These are phyloP conservation scores for Phymorhynchus buccinoides DNA, from an alignment of 1,140 invertebrate genomes.

Conservation along the genomic window DNA sequence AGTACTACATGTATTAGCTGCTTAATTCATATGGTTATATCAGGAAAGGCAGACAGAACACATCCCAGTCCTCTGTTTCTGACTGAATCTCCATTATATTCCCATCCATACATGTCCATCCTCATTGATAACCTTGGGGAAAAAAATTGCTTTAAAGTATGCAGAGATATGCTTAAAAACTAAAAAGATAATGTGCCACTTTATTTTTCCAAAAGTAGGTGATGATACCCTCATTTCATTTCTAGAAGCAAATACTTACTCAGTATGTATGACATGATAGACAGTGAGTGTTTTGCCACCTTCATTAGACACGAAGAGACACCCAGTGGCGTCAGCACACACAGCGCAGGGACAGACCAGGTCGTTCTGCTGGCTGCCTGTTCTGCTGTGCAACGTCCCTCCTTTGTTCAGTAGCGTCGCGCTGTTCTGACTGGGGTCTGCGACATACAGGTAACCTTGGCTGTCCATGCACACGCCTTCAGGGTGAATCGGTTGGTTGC, in stretches of 20 bases:
- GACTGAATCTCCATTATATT: too few relatives aligned
- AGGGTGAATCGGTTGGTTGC: background rate
- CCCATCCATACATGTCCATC: too few relatives aligned
- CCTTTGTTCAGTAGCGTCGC: background rate
- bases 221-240: too few relatives aligned
- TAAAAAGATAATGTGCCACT: too few relatives aligned
- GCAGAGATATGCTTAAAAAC: too few relatives aligned
- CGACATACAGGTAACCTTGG: slow-evolving; percentile 1
- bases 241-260: background rate
- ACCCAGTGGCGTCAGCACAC: slow-evolving; percentile 7
- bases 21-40: too few relatives aligned
- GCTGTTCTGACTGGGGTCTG: background rate
- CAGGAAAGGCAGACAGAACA: too few relatives aligned
- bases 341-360: slow-evolving; percentile 14
- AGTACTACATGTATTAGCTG: too few relatives aligned
- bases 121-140: too few relatives aligned
- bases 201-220: too few relatives aligned
- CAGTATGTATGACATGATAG: background rate
- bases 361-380: background rate
- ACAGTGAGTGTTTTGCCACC: slow-evolving; percentile 21
- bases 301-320: slow-evolving; percentile 9
- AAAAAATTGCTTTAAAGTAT: too few relatives aligned
- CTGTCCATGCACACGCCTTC: slow-evolving; percentile 24
- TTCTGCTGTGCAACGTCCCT: background rate
- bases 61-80: too few relatives aligned